Percentiles rank a stretch among this genome's conserved stretches.
Conservation (phyloP, 2,888 invertebrate genomes). For the Piscicola geometra region DNA sequence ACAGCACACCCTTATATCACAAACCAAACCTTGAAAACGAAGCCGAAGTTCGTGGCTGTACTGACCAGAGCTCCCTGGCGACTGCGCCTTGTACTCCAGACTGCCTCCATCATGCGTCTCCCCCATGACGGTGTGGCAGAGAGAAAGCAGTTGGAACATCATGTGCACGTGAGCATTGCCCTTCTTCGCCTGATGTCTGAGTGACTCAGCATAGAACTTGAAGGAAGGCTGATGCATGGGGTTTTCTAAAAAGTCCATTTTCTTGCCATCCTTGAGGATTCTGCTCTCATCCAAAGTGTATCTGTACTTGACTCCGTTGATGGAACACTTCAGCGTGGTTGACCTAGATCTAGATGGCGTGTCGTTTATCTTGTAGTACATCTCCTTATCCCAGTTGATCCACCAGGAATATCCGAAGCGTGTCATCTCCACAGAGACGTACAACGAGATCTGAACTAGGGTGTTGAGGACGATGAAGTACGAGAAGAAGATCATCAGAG, state of each 20-base stretch:
- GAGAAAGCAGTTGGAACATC: constrained; percentile 84
- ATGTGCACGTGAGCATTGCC: constrained; percentile 72
- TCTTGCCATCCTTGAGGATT: constrained; percentile 75
- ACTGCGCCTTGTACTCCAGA: background rate
- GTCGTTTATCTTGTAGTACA: constrained; percentile 85
- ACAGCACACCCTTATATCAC: background rate
- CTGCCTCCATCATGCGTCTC: constrained; percentile 58
- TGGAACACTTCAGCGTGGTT: constrained; percentile 94
- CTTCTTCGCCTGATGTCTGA: constrained; percentile 73
- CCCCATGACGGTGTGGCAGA: constrained; percentile 99
- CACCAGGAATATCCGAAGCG: constrained; percentile 95
- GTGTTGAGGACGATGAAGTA: constrained; percentile 93
- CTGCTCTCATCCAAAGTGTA: constrained; percentile 81
- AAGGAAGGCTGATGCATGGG: constrained; percentile 84
- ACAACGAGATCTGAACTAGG: constrained; percentile 44
- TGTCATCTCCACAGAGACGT: constrained; percentile 72
- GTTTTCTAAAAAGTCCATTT: constrained; percentile 88
- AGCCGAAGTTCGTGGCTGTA: constrained; percentile 96
- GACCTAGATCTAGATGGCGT: constrained; percentile 83
- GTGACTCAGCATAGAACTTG: constrained; percentile 81
- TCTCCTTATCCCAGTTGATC: constrained; percentile 97
- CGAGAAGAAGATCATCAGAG: constrained; percentile 94
- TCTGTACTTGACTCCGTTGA: constrained; percentile 84
- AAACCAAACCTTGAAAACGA: constrained; percentile 79
- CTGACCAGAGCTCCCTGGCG: constrained; percentile 91